Conservation (phyloP, 2,113 vertebrate species). For the Calidris pugnax region DNA sequence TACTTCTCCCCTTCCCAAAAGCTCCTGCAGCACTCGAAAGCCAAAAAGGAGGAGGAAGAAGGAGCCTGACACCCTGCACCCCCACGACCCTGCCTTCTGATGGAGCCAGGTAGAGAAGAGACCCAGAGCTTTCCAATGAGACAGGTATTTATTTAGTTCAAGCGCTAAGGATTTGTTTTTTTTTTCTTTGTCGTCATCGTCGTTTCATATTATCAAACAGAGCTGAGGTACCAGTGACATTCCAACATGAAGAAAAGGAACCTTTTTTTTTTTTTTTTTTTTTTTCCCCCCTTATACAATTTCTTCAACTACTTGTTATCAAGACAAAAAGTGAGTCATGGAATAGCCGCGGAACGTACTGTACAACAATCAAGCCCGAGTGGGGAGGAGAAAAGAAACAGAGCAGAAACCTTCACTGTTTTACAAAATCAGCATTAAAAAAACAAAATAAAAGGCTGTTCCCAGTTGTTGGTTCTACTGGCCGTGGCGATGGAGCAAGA, state of each 20-base stretch:
- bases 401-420: conserved; percentile 10
- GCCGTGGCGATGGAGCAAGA: not conserved
- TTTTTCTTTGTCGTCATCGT: not conserved
- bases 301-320: conserved; percentile 44
- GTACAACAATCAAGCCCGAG: conserved; percentile 30
- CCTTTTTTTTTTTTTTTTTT: not conserved
- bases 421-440: not conserved
- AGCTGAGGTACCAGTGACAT: conserved; percentile 67
- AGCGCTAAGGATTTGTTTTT: conserved; percentile 6
- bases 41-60: fast-evolving
- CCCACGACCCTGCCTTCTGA: not conserved
- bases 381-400: conserved; percentile 40
- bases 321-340: conserved; percentile 38
- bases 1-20: not conserved
- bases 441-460: not conserved
- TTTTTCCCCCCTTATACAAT: conserved; percentile 32
- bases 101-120: not conserved
- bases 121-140: conserved; percentile 58
- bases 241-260: conserved; percentile 57
- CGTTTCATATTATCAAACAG: conserved; percentile 48
- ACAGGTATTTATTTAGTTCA: conserved; percentile 64
- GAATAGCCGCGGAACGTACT: not conserved
- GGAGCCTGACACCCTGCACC: not conserved
- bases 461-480: not conserved
- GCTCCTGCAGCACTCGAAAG: not conserved